These are phyloP conservation scores for Lutraria lutraria DNA, from an alignment of 2,888 invertebrate genomes.

Conservation along the genomic window DNA sequence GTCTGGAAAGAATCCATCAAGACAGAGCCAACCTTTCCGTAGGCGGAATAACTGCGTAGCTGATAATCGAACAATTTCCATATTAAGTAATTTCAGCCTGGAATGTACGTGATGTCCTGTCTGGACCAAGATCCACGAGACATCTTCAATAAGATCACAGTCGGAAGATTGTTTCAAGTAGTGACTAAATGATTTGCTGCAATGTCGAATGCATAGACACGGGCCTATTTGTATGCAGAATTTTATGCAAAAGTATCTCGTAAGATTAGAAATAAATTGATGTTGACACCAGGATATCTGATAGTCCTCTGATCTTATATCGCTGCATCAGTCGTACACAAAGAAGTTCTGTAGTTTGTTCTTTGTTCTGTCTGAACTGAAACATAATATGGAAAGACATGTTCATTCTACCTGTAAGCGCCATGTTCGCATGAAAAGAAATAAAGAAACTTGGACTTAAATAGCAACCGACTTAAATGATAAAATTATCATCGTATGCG, in stretches of 20 bases:
- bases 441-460: too few relatives aligned
- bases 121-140: background rate
- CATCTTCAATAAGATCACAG: background rate
- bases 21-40: background rate
- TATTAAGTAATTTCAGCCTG: background rate
- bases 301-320: background rate
- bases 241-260: background rate
- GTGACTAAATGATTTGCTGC: background rate
- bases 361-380: too few relatives aligned
- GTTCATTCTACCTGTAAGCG: too few relatives aligned
- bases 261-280: slow-evolving; percentile 5
- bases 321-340: background rate
- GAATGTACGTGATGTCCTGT: background rate
- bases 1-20: slow-evolving; percentile 1
- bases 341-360: too few relatives aligned
- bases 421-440: too few relatives aligned
- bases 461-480: too few relatives aligned
- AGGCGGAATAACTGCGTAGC: slow-evolving; percentile 6
- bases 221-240: background rate
- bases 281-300: background rate
- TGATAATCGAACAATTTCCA: slow-evolving; percentile 17
- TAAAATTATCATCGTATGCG: too few relatives aligned
- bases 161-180: background rate
- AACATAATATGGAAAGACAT: too few relatives aligned
- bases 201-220: background rate